A percentile compares a stretch with the other conserved stretches of the same genome.
Conservation (phyloP, 2,797 vertebrate species). For the Phalanger gymnotis region DNA sequence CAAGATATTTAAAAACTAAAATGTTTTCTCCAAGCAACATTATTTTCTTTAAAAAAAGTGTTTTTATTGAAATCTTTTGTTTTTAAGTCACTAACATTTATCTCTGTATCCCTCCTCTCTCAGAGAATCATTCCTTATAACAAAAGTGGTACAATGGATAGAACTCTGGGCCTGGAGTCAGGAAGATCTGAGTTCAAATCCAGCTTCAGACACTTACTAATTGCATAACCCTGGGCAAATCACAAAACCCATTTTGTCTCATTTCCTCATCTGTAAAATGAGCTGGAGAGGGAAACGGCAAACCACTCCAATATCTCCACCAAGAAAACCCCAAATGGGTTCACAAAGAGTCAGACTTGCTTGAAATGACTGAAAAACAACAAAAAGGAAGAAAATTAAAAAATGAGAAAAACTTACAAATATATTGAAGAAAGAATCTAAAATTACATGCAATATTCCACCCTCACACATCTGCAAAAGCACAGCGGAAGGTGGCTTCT, state of each 20-base stretch:
- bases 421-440: not conserved
- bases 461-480: not conserved
- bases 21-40: not conserved
- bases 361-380: not conserved
- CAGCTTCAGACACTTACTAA: not conserved
- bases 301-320: not conserved
- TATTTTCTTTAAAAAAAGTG: not conserved
- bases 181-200: not conserved
- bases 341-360: not conserved
- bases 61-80: not conserved
- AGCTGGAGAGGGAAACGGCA: not conserved
- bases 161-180: not conserved
- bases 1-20: not conserved
- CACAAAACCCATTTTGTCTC: not conserved
- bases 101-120: not conserved
- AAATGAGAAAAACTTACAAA: not conserved
- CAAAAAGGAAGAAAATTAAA: not conserved
- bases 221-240: not conserved
- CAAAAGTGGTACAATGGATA: not conserved
- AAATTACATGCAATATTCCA: not conserved
- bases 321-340: not conserved
- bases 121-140: not conserved
- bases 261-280: not conserved
- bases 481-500: not conserved
- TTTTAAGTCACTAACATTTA: not conserved